A percentile compares a stretch with the other conserved stretches of the same genome.
Evolutionary conservation across 2,797 vertebrate species (phyloP).

Genomic region (Eospalax fontanierii): DNA sequence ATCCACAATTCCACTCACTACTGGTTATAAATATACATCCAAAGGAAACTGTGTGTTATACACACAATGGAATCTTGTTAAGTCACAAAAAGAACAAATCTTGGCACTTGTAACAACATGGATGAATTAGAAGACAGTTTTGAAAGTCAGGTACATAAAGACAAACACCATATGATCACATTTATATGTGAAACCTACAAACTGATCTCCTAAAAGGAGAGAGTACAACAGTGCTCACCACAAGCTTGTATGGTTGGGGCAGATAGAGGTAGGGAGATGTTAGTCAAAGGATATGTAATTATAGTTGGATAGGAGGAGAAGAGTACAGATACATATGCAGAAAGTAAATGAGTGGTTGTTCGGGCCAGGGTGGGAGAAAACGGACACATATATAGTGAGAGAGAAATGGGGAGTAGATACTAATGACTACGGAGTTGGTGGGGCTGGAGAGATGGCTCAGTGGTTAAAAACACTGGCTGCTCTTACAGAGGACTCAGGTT

Average conservation of each 20-base stretch:
- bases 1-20: neutral
- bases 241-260: neutral
- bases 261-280: neutral
- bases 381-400: neutral
- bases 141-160: neutral
- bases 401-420: neutral
- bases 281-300: neutral
- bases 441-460: neutral
- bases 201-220: neutral
- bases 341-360: neutral
- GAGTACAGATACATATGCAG: neutral
- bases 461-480: neutral
- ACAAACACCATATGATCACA: neutral
- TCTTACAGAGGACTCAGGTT: neutral
- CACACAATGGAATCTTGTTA: neutral
- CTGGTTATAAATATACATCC: neutral
- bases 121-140: neutral
- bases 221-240: neutral
- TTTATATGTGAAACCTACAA: neutral
- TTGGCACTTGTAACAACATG: neutral
- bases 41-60: neutral
- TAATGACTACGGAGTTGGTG: neutral
- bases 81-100: neutral
- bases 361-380: neutral
- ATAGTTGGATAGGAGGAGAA: neutral